Evolutionary conservation across 2,113 vertebrate genomes (phyloP), one percentile per base, ranked within the genome.

Genomic region (Gorilla gorilla): DNA sequence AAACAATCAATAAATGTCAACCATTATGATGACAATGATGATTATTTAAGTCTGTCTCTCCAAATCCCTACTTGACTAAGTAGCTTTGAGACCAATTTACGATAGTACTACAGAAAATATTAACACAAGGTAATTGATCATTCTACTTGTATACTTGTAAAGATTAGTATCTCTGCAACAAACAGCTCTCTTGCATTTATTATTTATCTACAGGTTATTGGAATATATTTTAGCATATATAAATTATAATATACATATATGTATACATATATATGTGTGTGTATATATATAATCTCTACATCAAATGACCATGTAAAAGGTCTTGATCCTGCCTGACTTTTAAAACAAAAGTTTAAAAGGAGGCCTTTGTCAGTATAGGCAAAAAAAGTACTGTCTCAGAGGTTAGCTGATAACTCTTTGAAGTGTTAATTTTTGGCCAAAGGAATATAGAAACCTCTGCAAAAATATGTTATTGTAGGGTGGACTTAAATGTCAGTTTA

Each of bases 141-240:
- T 16, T 96, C 73, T 50, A 27, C 12, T 75, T 35, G 6, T 80
- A 83, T 84, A 50, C 6, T 48, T 79, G 14, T 90, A 80, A 72
- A 84, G 14, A 91, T 88, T 61, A 75, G 2, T 78, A 72, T 94
- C 38, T 89, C 57, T 64, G 43, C 45, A 90, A 75, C 57, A 84
- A 94, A 27, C 83, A 20, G 27, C n/a, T 38, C 14, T 89, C 59
- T 94, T 87, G 2, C 11, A 59, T 57, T 93, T 89, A 43, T 91
- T 59, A 86, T 86, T 61, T 85, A n/a, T 85, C 61, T 92, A 38
- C 52, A 68, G 3, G 2, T 92, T 86, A 82, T 59, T 92, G 76
- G 50, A 93, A 90, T 83, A 96, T 13, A 86, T 38, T 61, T 92
- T 95, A 93, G 22, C 55, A 50, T 40, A 43, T 57, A 50, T 80